These are phyloP conservation scores for Periophthalmus modestus DNA, from an alignment of 2,113 vertebrate species.

Conservation along the genomic window DNA sequence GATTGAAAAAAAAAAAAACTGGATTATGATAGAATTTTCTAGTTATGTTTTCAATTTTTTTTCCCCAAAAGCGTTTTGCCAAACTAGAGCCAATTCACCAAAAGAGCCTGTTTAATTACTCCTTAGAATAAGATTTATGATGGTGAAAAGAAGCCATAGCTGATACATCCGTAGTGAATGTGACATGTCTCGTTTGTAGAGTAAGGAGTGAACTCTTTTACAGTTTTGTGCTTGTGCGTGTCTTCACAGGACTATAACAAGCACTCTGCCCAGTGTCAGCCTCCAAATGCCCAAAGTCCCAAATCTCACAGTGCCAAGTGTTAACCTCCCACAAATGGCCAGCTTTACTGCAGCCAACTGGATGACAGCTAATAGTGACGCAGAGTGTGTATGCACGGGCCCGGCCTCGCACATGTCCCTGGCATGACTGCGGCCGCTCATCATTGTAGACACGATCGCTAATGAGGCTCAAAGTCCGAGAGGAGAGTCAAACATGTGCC, in stretches of 20 bases:
- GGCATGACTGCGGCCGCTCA: slow-evolving; percentile 83
- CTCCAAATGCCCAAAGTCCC: slow-evolving; percentile 91
- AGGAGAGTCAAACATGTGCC: slow-evolving; percentile 8
- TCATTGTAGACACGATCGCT: background rate
- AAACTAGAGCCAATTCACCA: too few relatives aligned
- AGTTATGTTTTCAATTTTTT: too few relatives aligned
- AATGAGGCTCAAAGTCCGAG: slow-evolving; percentile 4
- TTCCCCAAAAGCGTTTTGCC: too few relatives aligned
- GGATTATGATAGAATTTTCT: too few relatives aligned
- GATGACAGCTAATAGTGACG: slow-evolving; percentile 91
- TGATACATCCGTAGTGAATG: background rate
- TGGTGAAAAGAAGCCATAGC: background rate
- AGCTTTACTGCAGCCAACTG: slow-evolving; percentile 93
- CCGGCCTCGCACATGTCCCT: slow-evolving; percentile 84
- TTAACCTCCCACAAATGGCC: slow-evolving; percentile 94
- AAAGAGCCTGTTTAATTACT: too few relatives aligned
- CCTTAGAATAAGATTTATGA: background rate
- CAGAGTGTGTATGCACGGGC: slow-evolving; percentile 94
- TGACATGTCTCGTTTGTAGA: background rate
- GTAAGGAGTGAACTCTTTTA: slow-evolving; percentile 1
- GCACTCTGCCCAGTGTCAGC: slow-evolving; percentile 95
- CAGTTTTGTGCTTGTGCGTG: slow-evolving; percentile 33
- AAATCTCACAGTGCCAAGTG: slow-evolving; percentile 87
- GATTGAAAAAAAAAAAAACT: background rate
- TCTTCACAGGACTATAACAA: slow-evolving; percentile 92